Evolutionary conservation across 2,888 invertebrate species (phyloP), one percentile per base, ranked within the genome.

Genomic region (Melangyna quadrimaculata): DNA sequence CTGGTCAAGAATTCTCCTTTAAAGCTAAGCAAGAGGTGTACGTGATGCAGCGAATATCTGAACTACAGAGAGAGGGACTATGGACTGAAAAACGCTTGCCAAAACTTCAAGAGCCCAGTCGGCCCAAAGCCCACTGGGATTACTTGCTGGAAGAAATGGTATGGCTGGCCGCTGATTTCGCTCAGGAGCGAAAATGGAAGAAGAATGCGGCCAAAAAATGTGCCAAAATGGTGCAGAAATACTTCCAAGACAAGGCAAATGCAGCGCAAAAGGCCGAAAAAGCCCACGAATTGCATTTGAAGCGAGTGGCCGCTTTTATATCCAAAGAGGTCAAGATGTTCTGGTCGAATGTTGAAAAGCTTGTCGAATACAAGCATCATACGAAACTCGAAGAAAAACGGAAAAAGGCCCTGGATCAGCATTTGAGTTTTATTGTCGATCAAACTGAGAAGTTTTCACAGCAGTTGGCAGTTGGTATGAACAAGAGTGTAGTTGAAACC

Each of bases 141-240:
- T 99, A 98, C 92, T 93, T 99, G 87, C 93, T 99, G 51, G 99
- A 99, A 92, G 99, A 99, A 93, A 98, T 99, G 98, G 96, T 96
- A 45, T 99, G 99, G 99, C 94, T 99, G 88, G 97, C 98, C 43
- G 97, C 98, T 45, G 99, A 99, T 93, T 99, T 99, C 93, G 97
- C 97, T 32, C 97, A 98, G 92, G 99, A 99, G 92, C 94, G 99
- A 87, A 98, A 98, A 92, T 98, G 98, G 98, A 99, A 99, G 91
- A 98, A 98, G 92, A 96, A 97, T 80, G 97, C 98, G 6, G 98
- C 98, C 1, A 97, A 97, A 91, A 98, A 95, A 93, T 97, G 97
- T 91, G 97, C 97, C 24, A 94, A 96, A 88, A 97, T 97, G 94
- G 96, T 98, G 48, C 97, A 97, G 90, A 98, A 97, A 90, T 95